Evolutionary conservation across 1,140 invertebrate species (phyloP).

Genomic region (Cotesia typhae): DNA sequence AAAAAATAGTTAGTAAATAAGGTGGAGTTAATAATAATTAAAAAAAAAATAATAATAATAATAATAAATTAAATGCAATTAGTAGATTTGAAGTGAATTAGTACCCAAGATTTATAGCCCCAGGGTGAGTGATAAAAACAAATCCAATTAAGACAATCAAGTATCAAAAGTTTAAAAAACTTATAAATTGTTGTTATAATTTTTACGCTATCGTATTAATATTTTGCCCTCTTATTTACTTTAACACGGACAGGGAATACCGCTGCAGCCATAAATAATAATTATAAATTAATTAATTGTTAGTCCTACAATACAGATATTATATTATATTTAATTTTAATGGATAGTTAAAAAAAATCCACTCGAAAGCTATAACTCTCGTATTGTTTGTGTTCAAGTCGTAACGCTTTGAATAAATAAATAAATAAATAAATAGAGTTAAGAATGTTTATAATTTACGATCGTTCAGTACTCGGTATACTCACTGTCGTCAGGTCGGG

Average conservation of each 20-base stretch:
- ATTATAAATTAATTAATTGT: slow-evolving; percentile 46
- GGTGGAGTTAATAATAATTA: not conserved
- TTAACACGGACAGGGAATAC: slow-evolving; percentile 23
- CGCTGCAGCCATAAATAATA: slow-evolving; percentile 44
- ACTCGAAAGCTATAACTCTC: slow-evolving; percentile 56
- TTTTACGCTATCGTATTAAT: slow-evolving; percentile 63
- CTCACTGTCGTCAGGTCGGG: slow-evolving; percentile 67
- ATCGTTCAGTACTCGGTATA: slow-evolving; percentile 47
- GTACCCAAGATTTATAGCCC: slow-evolving; percentile 32
- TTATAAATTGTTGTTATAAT: slow-evolving; percentile 11
- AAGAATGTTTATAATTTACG: slow-evolving; percentile 39
- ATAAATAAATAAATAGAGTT: not conserved
- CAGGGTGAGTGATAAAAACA: slow-evolving; percentile 19
- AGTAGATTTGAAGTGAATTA: slow-evolving; percentile 17
- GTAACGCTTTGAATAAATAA: no score
- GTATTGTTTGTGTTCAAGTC: slow-evolving; percentile 1
- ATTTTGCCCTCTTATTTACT: slow-evolving; percentile 65
- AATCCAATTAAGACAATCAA: slow-evolving; percentile 13
- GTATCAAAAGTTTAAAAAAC: slow-evolving; percentile 32
- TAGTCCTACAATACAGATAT: slow-evolving; percentile 54
- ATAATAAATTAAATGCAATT: not conserved
- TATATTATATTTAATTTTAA: slow-evolving; percentile 35
- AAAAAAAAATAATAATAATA: slow-evolving; percentile 5
- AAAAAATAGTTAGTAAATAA: no score
- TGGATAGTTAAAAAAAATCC: slow-evolving; percentile 57